These are phyloP conservation scores for Melinopterus prodromus DNA, from an alignment of 2,888 invertebrate species.

Conservation along the genomic window DNA sequence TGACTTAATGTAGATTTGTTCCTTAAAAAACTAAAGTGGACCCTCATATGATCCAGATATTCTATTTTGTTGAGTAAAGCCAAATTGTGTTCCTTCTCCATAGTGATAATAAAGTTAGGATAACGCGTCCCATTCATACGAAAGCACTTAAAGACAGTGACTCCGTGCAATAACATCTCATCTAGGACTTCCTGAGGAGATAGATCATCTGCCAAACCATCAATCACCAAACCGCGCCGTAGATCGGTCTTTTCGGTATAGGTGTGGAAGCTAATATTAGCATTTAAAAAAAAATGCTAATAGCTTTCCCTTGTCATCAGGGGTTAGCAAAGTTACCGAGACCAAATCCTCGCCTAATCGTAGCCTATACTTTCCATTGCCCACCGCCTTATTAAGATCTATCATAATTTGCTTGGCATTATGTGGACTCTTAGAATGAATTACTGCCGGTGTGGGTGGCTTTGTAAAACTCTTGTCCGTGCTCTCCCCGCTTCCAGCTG, in stretches of 20 bases:
- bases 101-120: conserved; percentile 12
- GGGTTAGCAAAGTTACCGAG: too few species aligned
- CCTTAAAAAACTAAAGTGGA: background rate
- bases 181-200: background rate
- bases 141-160: background rate
- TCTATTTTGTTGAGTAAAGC: background rate
- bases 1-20: conserved; percentile 17
- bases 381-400: too few species aligned
- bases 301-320: background rate
- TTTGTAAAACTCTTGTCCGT: too few species aligned
- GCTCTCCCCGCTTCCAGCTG: too few species aligned
- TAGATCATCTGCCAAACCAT: conserved; percentile 11
- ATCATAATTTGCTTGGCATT: too few species aligned
- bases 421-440: too few species aligned
- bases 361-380: too few species aligned
- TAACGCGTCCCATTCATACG: background rate
- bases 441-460: too few species aligned
- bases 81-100: background rate
- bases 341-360: too few species aligned
- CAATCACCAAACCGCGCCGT: conserved; percentile 7
- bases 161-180: background rate
- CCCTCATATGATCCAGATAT: too few species aligned
- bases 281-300: background rate
- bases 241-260: conserved; percentile 8
- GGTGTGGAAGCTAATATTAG: background rate